Conservation (phyloP, 2,888 invertebrate genomes). For the Brachylomia viminalis region DNA sequence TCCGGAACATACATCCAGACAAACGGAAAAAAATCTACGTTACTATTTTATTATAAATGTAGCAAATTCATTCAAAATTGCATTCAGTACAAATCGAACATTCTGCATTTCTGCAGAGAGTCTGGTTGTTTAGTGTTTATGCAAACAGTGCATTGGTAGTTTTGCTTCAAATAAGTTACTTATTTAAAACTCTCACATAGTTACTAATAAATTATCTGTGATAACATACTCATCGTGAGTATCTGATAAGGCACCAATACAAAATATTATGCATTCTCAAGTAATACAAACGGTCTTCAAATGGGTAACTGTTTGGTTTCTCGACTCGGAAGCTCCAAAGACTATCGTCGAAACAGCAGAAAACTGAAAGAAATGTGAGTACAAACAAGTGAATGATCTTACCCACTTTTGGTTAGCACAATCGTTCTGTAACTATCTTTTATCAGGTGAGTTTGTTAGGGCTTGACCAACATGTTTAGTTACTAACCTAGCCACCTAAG, state of each 20-base stretch:
- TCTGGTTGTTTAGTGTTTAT: background rate
- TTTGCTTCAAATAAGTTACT: too few species aligned
- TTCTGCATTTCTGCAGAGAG: background rate
- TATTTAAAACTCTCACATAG: constrained; percentile 3
- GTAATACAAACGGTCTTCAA: background rate
- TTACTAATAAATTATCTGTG: background rate
- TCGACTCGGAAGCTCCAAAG: constrained; percentile 2
- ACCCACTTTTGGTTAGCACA: background rate
- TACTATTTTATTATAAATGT: too few species aligned
- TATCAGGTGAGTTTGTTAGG: background rate
- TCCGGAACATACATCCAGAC: too few species aligned
- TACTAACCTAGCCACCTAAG: too few species aligned
- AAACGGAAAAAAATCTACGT: too few species aligned
- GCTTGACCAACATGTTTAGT: background rate
- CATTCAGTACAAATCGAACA: background rate
- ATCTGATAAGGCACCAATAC: background rate
- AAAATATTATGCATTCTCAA: background rate
- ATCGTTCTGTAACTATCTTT: background rate
- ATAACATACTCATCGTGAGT: constrained; percentile 8
- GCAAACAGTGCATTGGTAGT: background rate
- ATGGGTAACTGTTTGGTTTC: constrained; percentile 27
- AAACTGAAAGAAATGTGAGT: constrained; percentile 23
- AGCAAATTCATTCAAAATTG: background rate
- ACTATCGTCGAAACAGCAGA: background rate
- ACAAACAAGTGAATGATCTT: background rate